phyloP scores from a whole-genome alignment of 2,113 vertebrate genomes.

The Coptodon bakossiorum region DNA sequence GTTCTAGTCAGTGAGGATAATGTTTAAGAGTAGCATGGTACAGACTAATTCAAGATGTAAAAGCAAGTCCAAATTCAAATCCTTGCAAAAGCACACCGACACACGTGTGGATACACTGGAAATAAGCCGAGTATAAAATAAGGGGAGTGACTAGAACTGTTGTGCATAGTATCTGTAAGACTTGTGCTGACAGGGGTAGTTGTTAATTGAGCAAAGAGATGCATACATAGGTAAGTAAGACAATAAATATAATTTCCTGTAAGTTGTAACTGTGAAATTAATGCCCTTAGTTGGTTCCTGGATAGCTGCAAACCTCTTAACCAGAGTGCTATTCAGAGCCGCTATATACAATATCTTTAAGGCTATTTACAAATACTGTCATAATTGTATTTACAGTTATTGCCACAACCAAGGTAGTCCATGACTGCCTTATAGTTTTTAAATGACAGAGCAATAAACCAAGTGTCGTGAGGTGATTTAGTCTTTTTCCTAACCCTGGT shows the following conservation, averaged over 20 bases:
- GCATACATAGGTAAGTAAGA: constrained; percentile 18
- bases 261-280: constrained; percentile 30
- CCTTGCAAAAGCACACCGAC: constrained; percentile 4
- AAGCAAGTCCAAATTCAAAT: constrained; percentile 1
- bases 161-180: constrained; percentile 62
- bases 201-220: constrained; percentile 26
- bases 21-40: neutral
- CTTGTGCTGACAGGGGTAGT: constrained; percentile 51
- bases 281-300: constrained; percentile 48
- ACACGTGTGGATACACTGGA: neutral
- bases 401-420: constrained; percentile 33
- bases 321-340: constrained; percentile 27
- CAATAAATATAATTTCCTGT: constrained; percentile 4
- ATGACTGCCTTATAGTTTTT: constrained; percentile 9
- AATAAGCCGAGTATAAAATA: neutral
- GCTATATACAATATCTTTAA: constrained; percentile 33
- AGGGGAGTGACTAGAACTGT: constrained; percentile 41
- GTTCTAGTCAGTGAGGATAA: constrained; percentile 43
- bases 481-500: neutral
- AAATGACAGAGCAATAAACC: constrained; percentile 12
- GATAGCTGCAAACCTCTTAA: constrained; percentile 13
- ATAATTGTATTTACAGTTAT: constrained; percentile 50
- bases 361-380: constrained; percentile 48
- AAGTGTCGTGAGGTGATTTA: neutral
- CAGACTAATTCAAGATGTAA: constrained; percentile 4